phyloP scores from a whole-genome alignment of 2,113 vertebrate species.

The Bungarus multicinctus region DNA sequence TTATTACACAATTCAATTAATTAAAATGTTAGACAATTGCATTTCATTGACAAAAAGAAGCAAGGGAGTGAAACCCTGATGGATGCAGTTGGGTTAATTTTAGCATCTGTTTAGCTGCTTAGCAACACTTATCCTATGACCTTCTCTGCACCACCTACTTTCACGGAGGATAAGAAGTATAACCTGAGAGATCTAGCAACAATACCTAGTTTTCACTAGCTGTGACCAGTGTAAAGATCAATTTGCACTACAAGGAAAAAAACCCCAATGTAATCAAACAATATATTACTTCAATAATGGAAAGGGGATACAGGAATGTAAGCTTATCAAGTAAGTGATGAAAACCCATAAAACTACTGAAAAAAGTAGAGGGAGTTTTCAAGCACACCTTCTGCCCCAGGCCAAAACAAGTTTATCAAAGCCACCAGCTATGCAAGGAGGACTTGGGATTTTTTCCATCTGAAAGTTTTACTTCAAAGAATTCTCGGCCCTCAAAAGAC shows the following conservation, averaged over 20 bases:
- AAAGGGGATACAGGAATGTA: not conserved
- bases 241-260: constrained; percentile 26
- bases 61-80: constrained; percentile 59
- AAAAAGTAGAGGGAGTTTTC: not conserved
- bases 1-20: constrained; percentile 8
- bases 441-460: constrained; percentile 5
- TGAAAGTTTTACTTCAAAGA: constrained; percentile 20
- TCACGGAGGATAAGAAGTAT: constrained; percentile 78
- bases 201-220: constrained; percentile 53
- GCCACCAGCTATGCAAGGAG: not conserved
- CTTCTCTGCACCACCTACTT: constrained; percentile 81
- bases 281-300: constrained; percentile 23
- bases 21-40: not conserved
- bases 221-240: constrained; percentile 17
- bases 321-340: constrained; percentile 20
- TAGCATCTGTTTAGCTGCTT: constrained; percentile 85
- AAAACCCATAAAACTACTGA: constrained; percentile 43
- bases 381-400: not conserved
- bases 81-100: constrained; percentile 78
- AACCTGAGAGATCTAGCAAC: constrained; percentile 71
- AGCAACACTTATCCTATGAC: constrained; percentile 86
- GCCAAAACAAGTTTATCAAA: not conserved
- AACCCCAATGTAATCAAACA: not conserved
- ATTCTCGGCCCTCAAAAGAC: constrained; percentile 12
- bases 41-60: constrained; percentile 43